phyloP scores from a whole-genome alignment of 2,113 vertebrate genomes.

The Scytalopus superciliaris region DNA sequence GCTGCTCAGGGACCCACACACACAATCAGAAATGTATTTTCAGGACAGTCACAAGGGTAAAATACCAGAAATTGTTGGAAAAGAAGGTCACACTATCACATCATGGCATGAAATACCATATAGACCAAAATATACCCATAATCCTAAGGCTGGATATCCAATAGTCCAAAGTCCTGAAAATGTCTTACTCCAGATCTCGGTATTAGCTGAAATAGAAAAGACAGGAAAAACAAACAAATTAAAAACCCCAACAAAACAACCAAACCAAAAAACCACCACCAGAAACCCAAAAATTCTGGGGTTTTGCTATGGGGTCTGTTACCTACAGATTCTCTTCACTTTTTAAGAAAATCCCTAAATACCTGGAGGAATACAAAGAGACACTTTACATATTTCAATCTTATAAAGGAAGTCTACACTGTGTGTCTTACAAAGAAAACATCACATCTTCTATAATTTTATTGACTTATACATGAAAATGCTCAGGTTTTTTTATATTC shows the following conservation, averaged over 20 bases:
- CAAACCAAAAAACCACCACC: not conserved
- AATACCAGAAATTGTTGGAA: not conserved
- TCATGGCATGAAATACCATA: not conserved
- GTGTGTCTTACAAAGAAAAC: not conserved
- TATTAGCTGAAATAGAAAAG: not conserved
- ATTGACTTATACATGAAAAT: not conserved
- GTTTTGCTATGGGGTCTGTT: not conserved
- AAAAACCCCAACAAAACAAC: not conserved
- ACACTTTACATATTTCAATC: not conserved
- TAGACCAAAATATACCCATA: not conserved
- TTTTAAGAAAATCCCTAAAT: not conserved
- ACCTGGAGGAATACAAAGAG: not conserved
- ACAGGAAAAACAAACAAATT: not conserved
- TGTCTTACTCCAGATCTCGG: fast-evolving
- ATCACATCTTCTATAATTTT: not conserved
- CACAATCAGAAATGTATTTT: not conserved
- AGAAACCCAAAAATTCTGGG: fast-evolving
- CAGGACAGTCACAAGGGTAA: not conserved
- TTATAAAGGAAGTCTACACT: not conserved
- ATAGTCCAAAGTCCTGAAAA: not conserved
- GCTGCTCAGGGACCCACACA: not conserved
- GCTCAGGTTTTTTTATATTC: not conserved
- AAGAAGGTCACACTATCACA: not conserved
- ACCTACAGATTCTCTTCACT: not conserved
- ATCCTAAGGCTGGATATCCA: not conserved